Percentiles rank a stretch among this genome's conserved stretches.
These are phyloP conservation scores for Microplitis demolitor DNA, from an alignment of 1,140 invertebrate species.

Conservation along the genomic window DNA sequence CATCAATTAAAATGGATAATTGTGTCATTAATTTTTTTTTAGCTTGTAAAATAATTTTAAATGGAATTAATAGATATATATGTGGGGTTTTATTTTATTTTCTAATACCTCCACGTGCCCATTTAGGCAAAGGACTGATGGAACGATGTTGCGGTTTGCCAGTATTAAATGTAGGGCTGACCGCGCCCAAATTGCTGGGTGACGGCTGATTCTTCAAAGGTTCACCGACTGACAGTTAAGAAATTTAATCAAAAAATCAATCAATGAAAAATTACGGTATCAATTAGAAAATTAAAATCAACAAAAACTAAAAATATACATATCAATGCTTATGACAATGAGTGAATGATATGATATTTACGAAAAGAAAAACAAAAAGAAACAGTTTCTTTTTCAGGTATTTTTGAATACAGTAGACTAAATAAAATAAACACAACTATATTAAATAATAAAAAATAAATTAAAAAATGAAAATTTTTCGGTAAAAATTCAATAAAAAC, in stretches of 20 bases:
- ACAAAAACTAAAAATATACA: constrained; percentile 13
- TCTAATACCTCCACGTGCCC: constrained; percentile 63
- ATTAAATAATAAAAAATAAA: constrained; percentile 13
- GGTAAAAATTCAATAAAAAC: constrained; percentile 17
- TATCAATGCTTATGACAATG: neutral
- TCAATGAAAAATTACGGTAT: constrained; percentile 39
- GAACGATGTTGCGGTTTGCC: constrained; percentile 52
- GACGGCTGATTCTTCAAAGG: constrained; percentile 63
- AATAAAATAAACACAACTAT: neutral
- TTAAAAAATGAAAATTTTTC: neutral
- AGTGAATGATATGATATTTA: neutral
- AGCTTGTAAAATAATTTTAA: too few relatives aligned
- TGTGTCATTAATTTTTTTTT: too few relatives aligned
- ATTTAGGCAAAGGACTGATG: constrained; percentile 64
- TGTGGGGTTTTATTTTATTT: constrained; percentile 15
- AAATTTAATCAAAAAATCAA: constrained; percentile 10
- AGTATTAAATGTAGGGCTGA: constrained; percentile 50
- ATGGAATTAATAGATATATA: too few relatives aligned
- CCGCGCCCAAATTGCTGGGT: constrained; percentile 55
- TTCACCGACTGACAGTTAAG: constrained; percentile 57
- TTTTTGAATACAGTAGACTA: too few relatives aligned
- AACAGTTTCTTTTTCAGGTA: too few relatives aligned
- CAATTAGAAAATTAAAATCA: constrained; percentile 26
- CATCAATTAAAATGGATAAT: too few relatives aligned
- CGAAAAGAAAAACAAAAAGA: too few relatives aligned